Evolutionary conservation across 2,888 invertebrate genomes (phyloP).

Genomic region (Nomada goodeniana): DNA sequence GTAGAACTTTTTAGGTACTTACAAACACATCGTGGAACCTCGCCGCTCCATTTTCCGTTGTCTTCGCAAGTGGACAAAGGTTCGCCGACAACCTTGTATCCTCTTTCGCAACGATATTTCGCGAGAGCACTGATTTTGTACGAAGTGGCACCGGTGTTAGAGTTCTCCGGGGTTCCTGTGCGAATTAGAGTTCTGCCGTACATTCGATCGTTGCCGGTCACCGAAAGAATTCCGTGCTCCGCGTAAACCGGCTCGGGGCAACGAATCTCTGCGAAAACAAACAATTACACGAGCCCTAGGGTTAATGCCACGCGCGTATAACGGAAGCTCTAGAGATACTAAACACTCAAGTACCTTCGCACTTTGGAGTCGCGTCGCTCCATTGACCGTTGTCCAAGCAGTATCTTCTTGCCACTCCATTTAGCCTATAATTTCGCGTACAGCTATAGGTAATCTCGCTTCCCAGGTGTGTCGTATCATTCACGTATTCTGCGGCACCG

Average conservation of each 20-base stretch:
- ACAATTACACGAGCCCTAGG: background rate
- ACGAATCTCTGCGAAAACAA: conserved; percentile 90
- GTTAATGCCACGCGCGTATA: background rate
- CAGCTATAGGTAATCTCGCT: conserved; percentile 93
- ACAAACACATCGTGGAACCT: conserved; percentile 94
- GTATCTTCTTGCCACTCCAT: conserved; percentile 89
- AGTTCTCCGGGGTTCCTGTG: conserved; percentile 88
- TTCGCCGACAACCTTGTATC: conserved; percentile 94
- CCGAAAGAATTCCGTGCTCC: conserved; percentile 93
- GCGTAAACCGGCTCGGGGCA: conserved; percentile 94
- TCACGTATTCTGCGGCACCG: conserved; percentile 91
- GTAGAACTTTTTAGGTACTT: conserved; percentile 82
- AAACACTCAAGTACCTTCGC: conserved; percentile 88
- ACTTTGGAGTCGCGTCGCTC: conserved; percentile 94
- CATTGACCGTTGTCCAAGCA: conserved; percentile 92
- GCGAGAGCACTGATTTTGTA: conserved; percentile 94
- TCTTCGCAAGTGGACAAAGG: conserved; percentile 94
- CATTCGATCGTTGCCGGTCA: conserved; percentile 96
- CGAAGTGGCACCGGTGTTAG: conserved; percentile 89
- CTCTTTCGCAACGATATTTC: conserved; percentile 95
- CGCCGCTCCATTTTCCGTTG: conserved; percentile 93
- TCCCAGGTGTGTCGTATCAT: conserved; percentile 92
- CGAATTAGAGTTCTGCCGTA: conserved; percentile 93
- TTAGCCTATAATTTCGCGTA: conserved; percentile 91
- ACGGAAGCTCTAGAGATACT: too few species aligned